Evolutionary conservation across 2,888 invertebrate genomes (phyloP), one percentile per base, ranked within the genome.

Genomic region (Pseudococcus viburni): DNA sequence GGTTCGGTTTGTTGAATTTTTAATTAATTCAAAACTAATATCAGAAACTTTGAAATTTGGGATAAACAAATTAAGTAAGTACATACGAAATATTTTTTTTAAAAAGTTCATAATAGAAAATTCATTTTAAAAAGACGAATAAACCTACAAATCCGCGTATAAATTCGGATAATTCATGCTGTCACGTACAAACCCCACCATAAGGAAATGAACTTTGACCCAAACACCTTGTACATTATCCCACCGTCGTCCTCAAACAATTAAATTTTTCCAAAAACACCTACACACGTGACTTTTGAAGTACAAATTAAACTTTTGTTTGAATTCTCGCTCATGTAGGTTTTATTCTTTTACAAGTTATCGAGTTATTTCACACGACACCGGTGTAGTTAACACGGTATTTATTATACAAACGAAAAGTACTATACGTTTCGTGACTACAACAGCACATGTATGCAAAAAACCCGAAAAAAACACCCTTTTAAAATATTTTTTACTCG

Each of bases 401-500:
- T 80, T 80, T 80, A 80, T 80, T 80, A 80, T 9, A 59, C n/a
- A 11, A 59, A 17, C 42, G n/a, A 80, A 80, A 39, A 17, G 17
- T 42, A 59, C 59, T 59, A 19, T n/a, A 9, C 1, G 26, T 42
- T 80, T 80, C 80, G 80, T 80, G 80, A 80, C 80, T 19, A 26
- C 42, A 42, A 42, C 22, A 42, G 26, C n/a, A 42, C 80, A 42
- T n/a, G 42, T 59, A 59, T 59, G 59, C 59, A 3, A 33, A 33
- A 33, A 33, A 33, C 1, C 26, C 26, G 3, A 59, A 59, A 59
- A 59, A 59, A 59, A 59, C 11, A 59, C 59, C 42, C 80, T n/a
- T 80, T 39, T 80, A 19, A 42, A 80, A 80, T 80, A 80, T 80
- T 80, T 80, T 80, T 80, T 80, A 80, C 42, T 80, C 80, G 42